Conservation (phyloP, 2,888 invertebrate genomes). For the Timema podura region DNA sequence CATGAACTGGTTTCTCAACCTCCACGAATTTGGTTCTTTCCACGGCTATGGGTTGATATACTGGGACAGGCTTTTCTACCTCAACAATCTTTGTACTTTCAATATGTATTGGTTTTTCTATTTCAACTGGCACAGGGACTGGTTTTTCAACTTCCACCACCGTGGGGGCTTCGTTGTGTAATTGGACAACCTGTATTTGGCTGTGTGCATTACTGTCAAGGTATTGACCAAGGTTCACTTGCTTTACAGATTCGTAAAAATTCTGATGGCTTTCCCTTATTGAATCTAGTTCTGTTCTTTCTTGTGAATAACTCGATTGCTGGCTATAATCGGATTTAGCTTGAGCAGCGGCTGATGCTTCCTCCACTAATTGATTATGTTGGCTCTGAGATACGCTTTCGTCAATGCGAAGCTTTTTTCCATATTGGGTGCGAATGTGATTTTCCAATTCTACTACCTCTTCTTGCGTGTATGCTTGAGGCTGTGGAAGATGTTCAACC, state of each 20-base stretch:
- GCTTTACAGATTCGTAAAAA: not conserved
- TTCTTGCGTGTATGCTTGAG: no score
- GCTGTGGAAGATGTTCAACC: no score
- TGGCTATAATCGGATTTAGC: no score
- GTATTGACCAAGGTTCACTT: not conserved
- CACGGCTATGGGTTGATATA: not conserved
- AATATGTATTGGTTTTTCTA: conserved; percentile 14
- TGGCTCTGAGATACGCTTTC: no score
- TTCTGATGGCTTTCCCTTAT: not conserved
- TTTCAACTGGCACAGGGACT: conserved; percentile 1
- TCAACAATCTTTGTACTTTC: conserved; percentile 19
- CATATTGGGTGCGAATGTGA: no score
- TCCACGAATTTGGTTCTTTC: conserved; percentile 9
- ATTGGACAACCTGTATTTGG: not conserved
- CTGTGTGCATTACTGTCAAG: not conserved
- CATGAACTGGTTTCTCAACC: conserved; percentile 36
- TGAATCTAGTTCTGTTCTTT: no score
- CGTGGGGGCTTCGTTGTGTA: not conserved
- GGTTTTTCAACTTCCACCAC: conserved; percentile 16
- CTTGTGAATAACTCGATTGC: no score
- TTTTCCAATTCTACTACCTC: no score
- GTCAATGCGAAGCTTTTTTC: no score
- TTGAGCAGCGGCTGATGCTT: no score
- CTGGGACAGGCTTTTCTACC: conserved; percentile 29
- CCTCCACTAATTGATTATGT: no score